These are phyloP conservation scores for Myrmecobius fasciatus DNA, from an alignment of 2,113 vertebrate species.

Conservation along the genomic window DNA sequence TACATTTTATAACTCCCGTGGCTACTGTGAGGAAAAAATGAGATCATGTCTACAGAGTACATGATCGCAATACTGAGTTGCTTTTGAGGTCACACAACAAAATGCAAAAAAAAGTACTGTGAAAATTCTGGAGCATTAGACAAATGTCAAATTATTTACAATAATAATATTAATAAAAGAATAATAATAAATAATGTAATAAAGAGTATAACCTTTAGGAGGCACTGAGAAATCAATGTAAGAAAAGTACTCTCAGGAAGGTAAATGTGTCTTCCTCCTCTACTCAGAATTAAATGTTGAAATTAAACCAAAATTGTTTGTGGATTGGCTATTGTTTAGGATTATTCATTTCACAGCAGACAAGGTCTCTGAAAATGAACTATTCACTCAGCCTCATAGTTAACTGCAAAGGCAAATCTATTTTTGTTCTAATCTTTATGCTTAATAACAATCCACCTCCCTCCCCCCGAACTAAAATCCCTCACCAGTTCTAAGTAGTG, in stretches of 20 bases:
- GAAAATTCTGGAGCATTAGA: neutral
- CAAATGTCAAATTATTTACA: neutral
- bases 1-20: neutral
- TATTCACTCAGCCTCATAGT: slow-evolving; percentile 17
- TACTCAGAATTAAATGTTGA: neutral
- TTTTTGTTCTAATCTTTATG: neutral
- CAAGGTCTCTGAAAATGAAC: neutral
- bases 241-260: slow-evolving; percentile 11
- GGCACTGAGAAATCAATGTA: neutral
- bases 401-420: neutral
- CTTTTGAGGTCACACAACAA: neutral
- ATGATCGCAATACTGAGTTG: neutral
- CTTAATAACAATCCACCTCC: neutral
- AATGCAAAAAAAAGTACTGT: neutral
- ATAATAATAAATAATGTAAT: neutral
- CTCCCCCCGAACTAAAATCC: neutral
- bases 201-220: neutral
- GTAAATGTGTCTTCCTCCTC: neutral
- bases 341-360: neutral
- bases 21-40: neutral
- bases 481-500: neutral
- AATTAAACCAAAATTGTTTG: slow-evolving; percentile 22
- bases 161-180: neutral
- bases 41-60: neutral
- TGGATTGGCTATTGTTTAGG: slow-evolving; percentile 33